Evolutionary conservation across 2,113 vertebrate genomes (phyloP).

Genomic region (Heliornis fulica): DNA sequence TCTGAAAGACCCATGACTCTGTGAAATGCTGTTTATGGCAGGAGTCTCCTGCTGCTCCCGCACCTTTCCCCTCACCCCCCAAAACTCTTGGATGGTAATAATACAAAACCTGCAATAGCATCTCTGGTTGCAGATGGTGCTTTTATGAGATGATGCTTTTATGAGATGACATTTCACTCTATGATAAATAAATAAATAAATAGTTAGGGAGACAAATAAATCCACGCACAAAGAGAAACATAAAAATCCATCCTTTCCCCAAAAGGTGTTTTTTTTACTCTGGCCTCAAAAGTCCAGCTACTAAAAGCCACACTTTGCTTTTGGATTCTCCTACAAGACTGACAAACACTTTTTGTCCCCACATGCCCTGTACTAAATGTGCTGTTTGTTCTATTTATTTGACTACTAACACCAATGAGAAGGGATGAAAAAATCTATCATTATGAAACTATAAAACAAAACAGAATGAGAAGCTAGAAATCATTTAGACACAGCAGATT

Average conservation of each 20-base stretch:
- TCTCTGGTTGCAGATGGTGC: constrained; percentile 22
- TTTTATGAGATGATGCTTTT: constrained; percentile 64
- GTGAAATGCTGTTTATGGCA: constrained; percentile 63
- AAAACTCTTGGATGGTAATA: constrained; percentile 54
- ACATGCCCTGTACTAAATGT: background rate
- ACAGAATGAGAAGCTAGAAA: background rate
- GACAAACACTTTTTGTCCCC: background rate
- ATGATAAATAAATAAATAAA: background rate
- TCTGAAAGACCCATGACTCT: constrained; percentile 39
- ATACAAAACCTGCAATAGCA: constrained; percentile 60
- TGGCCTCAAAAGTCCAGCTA: background rate
- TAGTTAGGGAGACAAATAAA: background rate
- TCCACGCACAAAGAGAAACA: background rate
- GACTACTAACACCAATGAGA: background rate
- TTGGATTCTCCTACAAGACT: background rate
- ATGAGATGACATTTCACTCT: constrained; percentile 38
- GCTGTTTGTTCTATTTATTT: background rate
- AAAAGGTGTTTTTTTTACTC: background rate
- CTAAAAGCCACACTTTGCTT: background rate
- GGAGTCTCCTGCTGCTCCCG: constrained; percentile 38
- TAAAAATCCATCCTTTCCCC: background rate
- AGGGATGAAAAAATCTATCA: background rate
- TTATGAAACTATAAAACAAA: background rate
- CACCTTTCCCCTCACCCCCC: constrained; percentile 25
- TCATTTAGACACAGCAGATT: background rate